Base-by-base conservation (phyloP, 92 coral and sea anemone genomes). In the Bergia puertoricense region DNA sequence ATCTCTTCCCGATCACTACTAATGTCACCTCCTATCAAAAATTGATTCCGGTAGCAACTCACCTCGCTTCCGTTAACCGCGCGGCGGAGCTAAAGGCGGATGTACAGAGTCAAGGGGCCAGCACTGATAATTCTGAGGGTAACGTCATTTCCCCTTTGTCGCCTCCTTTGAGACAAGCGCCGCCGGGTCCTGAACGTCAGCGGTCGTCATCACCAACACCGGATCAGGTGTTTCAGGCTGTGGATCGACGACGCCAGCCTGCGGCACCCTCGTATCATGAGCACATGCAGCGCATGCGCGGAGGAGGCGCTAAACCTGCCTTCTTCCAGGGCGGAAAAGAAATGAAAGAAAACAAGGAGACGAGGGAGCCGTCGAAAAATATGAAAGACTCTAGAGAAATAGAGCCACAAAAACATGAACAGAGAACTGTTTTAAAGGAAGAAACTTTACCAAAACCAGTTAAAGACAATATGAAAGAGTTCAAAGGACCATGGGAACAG, bases 221-320 rank as follows among this genome's bases (percentile, higher is more conserved):
- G 38, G 98, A 95, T 91, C 99, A 96, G 90, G 99, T 97, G 66
- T 92, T 95, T 81, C 94, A 93, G 86, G 97, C 94, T 5, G 98
- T 94, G 40, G 99, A 97, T 91, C 96, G 98, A 83, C 92, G 99
- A 88, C 91, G 98, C 48, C 98, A 95, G 86, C 99, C 99, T 5
- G 99, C 99, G 3, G 99, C 99, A 0, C 99, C 99, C 44, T 97
- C 99, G 15, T 97, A 97, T 87, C 96, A 94, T 38, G 98, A 97
- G 74, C 99, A 97, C 90, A 97, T 97, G 99, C 95, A 96, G 81
- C 93, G 98, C 30, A 91, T 92, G 88, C 88, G 92, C 36, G 90
- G 85, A 15, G 74, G 89, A 69, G 93, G 86, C 42, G 75, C 90
- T 14, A 96, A 94, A 72, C 92, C 92, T n/a, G 92, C 94, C 85